Conservation (phyloP, 1,140 invertebrate genomes). For the Coenobita brevimanus region DNA sequence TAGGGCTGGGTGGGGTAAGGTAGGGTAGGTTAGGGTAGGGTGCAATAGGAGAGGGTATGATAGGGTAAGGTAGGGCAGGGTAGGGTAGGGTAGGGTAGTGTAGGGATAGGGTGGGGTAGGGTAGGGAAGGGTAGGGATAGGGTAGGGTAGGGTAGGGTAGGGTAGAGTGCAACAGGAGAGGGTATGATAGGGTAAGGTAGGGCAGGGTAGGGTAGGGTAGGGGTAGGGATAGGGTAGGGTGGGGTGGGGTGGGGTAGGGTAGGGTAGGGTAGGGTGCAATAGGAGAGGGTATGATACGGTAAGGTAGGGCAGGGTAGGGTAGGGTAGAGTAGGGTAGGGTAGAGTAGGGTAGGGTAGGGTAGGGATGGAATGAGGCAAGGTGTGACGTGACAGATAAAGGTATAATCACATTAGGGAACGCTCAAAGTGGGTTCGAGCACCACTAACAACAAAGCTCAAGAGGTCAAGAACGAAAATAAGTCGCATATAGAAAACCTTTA, state of each 20-base stretch:
- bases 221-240: neutral
- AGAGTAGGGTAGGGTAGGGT: too few relatives aligned
- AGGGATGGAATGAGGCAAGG: neutral
- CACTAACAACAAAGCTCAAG: too few relatives aligned
- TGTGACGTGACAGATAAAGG: neutral
- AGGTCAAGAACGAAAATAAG: too few relatives aligned
- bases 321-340: too few relatives aligned
- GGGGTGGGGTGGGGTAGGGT: neutral
- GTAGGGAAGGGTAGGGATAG: neutral
- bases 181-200: neutral
- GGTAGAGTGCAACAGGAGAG: too few relatives aligned
- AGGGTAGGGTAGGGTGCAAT: neutral
- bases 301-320: too few relatives aligned
- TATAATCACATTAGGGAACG: too few relatives aligned
- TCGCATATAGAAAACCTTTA: too few relatives aligned
- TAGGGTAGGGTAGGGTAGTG: neutral
- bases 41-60: neutral
- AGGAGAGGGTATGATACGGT: too few relatives aligned
- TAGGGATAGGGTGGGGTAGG: neutral
- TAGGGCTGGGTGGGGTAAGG: neutral
- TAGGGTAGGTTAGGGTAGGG: too few relatives aligned
- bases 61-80: neutral
- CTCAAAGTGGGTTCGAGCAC: too few relatives aligned
- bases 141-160: neutral
- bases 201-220: neutral